Evolutionary conservation across 2,888 invertebrate genomes (phyloP).

Genomic region (Tetragnatha montana): DNA sequence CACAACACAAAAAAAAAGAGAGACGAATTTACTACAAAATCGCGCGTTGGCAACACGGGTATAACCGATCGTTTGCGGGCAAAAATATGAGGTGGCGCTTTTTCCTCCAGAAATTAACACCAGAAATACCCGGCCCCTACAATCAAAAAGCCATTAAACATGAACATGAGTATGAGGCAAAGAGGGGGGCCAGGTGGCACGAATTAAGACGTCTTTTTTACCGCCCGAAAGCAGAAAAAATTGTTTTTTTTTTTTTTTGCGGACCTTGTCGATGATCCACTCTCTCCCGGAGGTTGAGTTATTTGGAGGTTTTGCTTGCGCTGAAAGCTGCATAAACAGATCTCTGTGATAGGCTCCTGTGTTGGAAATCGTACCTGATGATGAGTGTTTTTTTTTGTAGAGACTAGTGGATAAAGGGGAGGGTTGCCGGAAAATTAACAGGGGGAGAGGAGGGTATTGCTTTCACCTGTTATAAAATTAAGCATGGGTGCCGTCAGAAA

Average conservation of each 20-base stretch:
- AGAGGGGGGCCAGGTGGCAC: conserved; percentile 30
- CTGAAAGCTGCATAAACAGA: too few relatives aligned
- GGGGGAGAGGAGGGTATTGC: too few relatives aligned
- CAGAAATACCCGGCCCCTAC: conserved; percentile 34
- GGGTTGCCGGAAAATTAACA: too few relatives aligned
- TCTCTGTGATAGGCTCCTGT: too few relatives aligned
- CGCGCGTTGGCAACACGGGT: conserved; percentile 1
- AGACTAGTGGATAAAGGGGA: too few relatives aligned
- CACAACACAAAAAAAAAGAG: neutral
- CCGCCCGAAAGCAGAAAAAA: neutral
- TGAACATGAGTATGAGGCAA: conserved; percentile 18
- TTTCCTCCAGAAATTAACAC: conserved; percentile 47
- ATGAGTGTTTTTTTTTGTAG: too few relatives aligned
- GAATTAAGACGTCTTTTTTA: conserved; percentile 51
- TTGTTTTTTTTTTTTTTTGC: conserved; percentile 14
- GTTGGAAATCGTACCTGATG: too few relatives aligned
- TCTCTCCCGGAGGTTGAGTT: neutral
- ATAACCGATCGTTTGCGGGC: neutral
- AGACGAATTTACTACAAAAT: neutral
- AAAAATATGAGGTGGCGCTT: conserved; percentile 1
- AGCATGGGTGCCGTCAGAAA: too few relatives aligned
- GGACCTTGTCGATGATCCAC: neutral
- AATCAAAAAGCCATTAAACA: conserved; percentile 63
- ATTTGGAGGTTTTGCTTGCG: neutral
- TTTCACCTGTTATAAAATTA: too few relatives aligned